Evolutionary conservation across 2,888 invertebrate genomes (phyloP), one percentile per base, ranked within the genome.

Genomic region (Anticlea derivata): DNA sequence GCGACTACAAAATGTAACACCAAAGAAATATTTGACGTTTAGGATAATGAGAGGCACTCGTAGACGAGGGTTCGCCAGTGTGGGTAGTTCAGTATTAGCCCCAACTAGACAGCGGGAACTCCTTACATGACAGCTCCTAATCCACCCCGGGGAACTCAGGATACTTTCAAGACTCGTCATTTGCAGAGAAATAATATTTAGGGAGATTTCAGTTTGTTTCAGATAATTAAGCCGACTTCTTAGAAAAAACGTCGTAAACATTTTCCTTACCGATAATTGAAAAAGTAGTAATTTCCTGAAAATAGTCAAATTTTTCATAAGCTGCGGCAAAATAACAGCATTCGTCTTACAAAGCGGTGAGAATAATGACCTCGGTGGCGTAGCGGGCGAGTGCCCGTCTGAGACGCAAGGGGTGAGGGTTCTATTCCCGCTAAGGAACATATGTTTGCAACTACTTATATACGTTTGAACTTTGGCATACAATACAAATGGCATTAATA

Each of bases 41-140:
- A 44, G 40, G 44, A 53, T 58, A 56, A 61, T 52, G 54, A 56
- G 50, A 56, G 47, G 49, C 41, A 27, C 30, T 17, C 13, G 20
- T 17, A 41, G 54, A 56, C 52, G 54, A 58, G 50, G 56, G 58
- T 52, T 22, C 48, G 11, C 41, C 38, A 37, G 35, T 10, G 34
- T 30, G 55, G 50, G 54, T 56, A 55, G 56, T 53, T 53, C 51
- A 41, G 51, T 43, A 41, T 56, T 53, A 52, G 51, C 44, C 56
- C 54, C 56, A 55, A 45, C 56, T 45, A 52, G 58, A 33, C 37
- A 50, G 46, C 40, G 20, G 50, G 43, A 54, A 55, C 49, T 50
- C 33, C 40, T 26, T 47, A 35, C 48, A 44, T 58, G 61, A 58
- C 61, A 61, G 52, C 30, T 53, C 33, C 57, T 61, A 59, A 61